Percentiles rank a stretch among this genome's conserved stretches.
These are phyloP conservation scores for Toxonevra muliebris DNA, from an alignment of 2,888 invertebrate genomes.

Conservation along the genomic window DNA sequence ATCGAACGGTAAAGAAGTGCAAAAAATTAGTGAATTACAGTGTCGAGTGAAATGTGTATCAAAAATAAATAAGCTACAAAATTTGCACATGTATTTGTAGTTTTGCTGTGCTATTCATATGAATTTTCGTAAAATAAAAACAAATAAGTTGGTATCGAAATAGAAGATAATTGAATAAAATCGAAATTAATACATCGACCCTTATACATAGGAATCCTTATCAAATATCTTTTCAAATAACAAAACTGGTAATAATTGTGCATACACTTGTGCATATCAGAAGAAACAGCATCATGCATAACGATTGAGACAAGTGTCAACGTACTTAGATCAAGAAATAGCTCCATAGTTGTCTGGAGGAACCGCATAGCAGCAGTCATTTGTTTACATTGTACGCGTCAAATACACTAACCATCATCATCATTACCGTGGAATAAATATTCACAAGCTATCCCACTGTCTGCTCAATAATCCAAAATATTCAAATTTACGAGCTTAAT, in stretches of 20 bases:
- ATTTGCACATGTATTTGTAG: not conserved
- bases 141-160: constrained; percentile 2
- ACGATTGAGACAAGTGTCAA: constrained; percentile 26
- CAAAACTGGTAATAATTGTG: no score
- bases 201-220: no score
- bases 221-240: no score
- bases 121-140: constrained; percentile 20
- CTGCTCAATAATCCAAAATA: constrained; percentile 23
- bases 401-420: no score
- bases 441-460: no score
- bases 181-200: constrained; percentile 4
- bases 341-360: no score
- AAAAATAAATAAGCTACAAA: constrained; percentile 1
- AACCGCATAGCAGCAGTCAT: no score
- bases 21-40: constrained; percentile 2
- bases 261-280: not conserved
- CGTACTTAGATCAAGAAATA: constrained; percentile 21
- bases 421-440: no score
- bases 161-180: constrained; percentile 1
- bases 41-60: constrained; percentile 20
- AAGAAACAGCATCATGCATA: constrained; percentile 20
- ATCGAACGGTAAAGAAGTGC: constrained; percentile 31
- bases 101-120: constrained; percentile 11
- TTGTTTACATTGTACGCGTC: no score
- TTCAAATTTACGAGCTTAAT: constrained; percentile 56